A percentile compares a stretch with the other conserved stretches of the same genome.
Conservation (phyloP, 2,113 vertebrate genomes). For the Pachyramphus minor region DNA sequence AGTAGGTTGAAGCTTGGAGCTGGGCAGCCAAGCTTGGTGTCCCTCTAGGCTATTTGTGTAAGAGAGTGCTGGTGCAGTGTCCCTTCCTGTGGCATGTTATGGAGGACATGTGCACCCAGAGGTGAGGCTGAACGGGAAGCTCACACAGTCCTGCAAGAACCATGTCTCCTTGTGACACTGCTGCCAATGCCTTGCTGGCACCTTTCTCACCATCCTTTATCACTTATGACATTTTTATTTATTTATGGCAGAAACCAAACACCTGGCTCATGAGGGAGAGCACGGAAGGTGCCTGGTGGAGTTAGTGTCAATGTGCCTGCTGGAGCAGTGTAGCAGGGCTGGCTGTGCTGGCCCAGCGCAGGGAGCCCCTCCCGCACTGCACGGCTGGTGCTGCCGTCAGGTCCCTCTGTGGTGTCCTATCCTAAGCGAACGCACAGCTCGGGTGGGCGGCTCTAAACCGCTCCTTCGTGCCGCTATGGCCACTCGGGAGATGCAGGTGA, state of each 20-base stretch:
- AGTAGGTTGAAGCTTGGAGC: not conserved
- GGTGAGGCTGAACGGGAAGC: not conserved
- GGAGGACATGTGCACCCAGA: rapidly evolving
- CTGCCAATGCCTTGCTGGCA: not conserved
- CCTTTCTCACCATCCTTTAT: not conserved
- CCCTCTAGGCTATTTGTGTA: too few species aligned
- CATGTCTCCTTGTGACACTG: rapidly evolving
- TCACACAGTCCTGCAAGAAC: not conserved
- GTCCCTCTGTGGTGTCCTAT: rapidly evolving
- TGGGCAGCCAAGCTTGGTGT: not conserved
- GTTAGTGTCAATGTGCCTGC: rapidly evolving
- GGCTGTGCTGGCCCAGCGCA: rapidly evolving
- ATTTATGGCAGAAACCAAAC: not conserved
- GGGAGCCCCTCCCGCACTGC: not conserved
- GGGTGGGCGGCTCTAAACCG: rapidly evolving
- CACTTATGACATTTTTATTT: not conserved
- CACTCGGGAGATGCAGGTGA: rapidly evolving
- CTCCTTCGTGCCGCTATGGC: rapidly evolving
- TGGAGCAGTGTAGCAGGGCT: rapidly evolving
- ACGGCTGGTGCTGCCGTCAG: rapidly evolving
- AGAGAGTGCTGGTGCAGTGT: rapidly evolving
- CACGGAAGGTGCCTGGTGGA: not conserved
- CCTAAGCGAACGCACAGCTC: rapidly evolving
- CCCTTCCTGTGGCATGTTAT: rapidly evolving
- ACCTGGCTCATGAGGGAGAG: not conserved